Base-by-base conservation (phyloP, 2,888 invertebrate genomes). In the Cactoblastis cactorum region DNA sequence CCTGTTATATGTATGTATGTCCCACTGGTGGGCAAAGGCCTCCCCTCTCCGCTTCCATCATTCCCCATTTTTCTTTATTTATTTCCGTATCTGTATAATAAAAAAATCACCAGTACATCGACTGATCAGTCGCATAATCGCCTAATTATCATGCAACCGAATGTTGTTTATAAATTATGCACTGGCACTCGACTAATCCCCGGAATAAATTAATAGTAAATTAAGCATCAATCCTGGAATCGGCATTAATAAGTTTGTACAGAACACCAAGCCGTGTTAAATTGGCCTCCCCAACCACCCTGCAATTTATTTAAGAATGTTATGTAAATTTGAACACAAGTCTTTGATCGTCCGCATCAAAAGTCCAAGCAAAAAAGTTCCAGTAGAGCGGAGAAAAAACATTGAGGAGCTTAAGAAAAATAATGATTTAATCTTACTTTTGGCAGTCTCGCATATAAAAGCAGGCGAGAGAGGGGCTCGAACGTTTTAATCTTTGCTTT, bases 401-500 rank as follows among this genome's bases (percentile, higher is more conserved):
- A 82, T 76, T 34, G 82, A 80, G 83, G 71, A 79, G 89, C 89
- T 89, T 87, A 87, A 86, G 87, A 89, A 90, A 90, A 90, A 90
- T 90, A 90, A 90, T 90, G 90, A 90, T 89, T 89, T 90, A 90
- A 90, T 90, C 90, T 86, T 77, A 79, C 86, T 89, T 87, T 83
- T 82, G 86, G 85, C 83, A 74, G 87, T 83, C 84, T 80, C 85
- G 88, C 88, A 89, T 89, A 90, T 89, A 88, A 89, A 90, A 80
- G 82, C 79, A 56, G 53, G 67, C 58, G 59, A 74, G 72, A 71
- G 75, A 63, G 74, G 64, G 74, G 80, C 80, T 84, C 75, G 83
- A 74, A 67, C 81, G 88, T 90, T 90, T 90, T 90, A 90, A 90
- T 90, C 90, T 90, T 90, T 90, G 90, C 90, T 90, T 90, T 90